Evolutionary conservation across 2,797 vertebrate species (phyloP), one percentile per base, ranked within the genome.

Genomic region (Falco novaeseelandiae): DNA sequence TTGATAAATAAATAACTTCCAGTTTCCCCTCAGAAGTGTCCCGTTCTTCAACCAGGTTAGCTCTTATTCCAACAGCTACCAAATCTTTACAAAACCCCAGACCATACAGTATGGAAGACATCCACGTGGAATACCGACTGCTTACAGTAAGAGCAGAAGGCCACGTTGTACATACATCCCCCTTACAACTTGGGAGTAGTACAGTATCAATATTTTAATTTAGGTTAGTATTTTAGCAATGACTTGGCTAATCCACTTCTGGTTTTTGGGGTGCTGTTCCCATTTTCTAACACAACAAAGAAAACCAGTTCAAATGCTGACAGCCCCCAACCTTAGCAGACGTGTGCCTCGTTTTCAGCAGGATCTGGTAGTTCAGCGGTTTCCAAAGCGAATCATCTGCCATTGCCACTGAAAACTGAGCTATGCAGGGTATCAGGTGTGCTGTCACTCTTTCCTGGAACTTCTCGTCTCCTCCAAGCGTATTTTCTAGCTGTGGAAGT

Each of bases 311-410:
- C 6, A 57, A 32, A 69, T 63, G 57, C 22, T 54, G 26, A 61
- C 12, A 30, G 62, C 12, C 76, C 46, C 97, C 69, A 91, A 98
- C 99, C 99, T 99, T 98, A 58, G 99, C 63, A 23, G 99, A 98
- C 5, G 77, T 59, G 97, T 99, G 99, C 58, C 99, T 98, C 21
- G 98, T 99, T 98, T 99, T 99, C 40, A 99, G 98, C 19, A 99
- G 98, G 94, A 99, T 98, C 96, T 99, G 99, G 97, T 99, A 99
- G 98, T 99, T 99, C 18, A 99, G 98, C 7, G 98, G 98, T 91
- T 99, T 99, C 99, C 99, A 99, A 49, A 99, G 98, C 3, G 99
- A 97, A 94, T 99, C 99, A 14, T 99, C 99, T 6, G 98, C 98
- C 98, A 99, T 94, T 40, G 99, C 99, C 69, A 99, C 98, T 4